phyloP scores from a whole-genome alignment of 1,140 invertebrate species.

The Anoplophora glabripennis region DNA sequence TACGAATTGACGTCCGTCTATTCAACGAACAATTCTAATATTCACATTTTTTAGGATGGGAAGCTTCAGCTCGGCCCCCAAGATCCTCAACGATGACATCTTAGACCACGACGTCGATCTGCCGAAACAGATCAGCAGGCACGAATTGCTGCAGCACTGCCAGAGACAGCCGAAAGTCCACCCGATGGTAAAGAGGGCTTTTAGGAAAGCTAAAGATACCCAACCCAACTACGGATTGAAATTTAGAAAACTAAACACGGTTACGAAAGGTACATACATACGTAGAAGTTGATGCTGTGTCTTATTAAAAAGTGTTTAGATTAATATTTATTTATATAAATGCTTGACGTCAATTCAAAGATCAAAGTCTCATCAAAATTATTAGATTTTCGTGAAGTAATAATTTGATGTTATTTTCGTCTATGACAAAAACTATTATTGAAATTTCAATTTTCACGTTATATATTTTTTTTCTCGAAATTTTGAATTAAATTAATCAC shows the following conservation, averaged over 20 bases:
- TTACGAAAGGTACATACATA: slow-evolving; percentile 49
- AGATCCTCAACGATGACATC: slow-evolving; percentile 62
- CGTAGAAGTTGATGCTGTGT: no score
- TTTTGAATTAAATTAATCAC: no score
- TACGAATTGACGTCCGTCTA: no score
- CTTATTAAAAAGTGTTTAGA: no score
- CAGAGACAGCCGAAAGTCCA: slow-evolving; percentile 49
- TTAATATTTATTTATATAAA: no score
- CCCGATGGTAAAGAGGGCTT: slow-evolving; percentile 51
- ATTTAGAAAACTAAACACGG: slow-evolving; percentile 49
- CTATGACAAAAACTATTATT: no score
- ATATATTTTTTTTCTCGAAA: no score
- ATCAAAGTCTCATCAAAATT: no score
- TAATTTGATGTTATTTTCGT: no score
- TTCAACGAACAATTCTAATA: not conserved
- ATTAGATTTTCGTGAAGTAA: no score
- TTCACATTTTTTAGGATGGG: slow-evolving; percentile 62
- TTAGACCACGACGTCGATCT: slow-evolving; percentile 61
- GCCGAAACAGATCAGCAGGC: slow-evolving; percentile 51
- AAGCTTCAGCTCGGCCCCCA: slow-evolving; percentile 67
- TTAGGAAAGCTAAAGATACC: slow-evolving; percentile 33
- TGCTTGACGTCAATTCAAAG: no score
- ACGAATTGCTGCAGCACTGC: slow-evolving; percentile 56
- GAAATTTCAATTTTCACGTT: no score
- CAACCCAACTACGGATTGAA: slow-evolving; percentile 42